A percentile compares a stretch with the other conserved stretches of the same genome.
These are phyloP conservation scores for Pygocentrus nattereri DNA, from an alignment of 2,797 vertebrate genomes.

Conservation along the genomic window DNA sequence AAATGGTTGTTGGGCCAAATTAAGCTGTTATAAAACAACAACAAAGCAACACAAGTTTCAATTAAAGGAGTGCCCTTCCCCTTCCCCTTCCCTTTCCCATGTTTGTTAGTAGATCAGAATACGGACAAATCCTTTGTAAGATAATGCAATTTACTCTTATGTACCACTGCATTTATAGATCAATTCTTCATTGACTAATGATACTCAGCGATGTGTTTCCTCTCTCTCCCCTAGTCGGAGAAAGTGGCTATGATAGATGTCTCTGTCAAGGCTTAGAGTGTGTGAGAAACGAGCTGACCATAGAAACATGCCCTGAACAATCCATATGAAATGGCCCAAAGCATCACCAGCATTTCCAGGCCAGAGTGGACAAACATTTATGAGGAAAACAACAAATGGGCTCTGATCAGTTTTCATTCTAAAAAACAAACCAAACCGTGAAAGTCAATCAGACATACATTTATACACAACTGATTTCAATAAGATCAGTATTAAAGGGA, in stretches of 20 bases:
- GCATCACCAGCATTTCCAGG: conserved; percentile 12
- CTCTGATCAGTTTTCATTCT: background rate
- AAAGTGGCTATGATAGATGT: conserved; percentile 73
- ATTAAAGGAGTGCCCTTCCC: background rate
- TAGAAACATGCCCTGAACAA: conserved; percentile 68
- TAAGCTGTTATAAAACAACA: background rate
- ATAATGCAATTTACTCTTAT: conserved; percentile 5
- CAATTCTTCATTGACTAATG: conserved; percentile 39
- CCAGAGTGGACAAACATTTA: background rate
- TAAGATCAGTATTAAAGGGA: background rate
- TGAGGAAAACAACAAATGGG: too few relatives aligned
- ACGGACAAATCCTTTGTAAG: conserved; percentile 10
- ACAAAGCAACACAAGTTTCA: background rate
- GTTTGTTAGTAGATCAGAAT: background rate
- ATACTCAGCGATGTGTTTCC: conserved; percentile 56
- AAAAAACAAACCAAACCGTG: background rate
- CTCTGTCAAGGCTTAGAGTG: conserved; percentile 15
- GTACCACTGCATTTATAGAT: conserved; percentile 25
- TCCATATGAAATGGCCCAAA: conserved; percentile 56
- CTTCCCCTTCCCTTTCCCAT: too few relatives aligned
- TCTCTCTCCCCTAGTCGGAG: conserved; percentile 55
- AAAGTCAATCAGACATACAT: background rate
- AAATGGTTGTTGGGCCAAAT: conserved; percentile 15
- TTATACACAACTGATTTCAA: background rate
- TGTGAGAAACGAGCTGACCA: conserved; percentile 66